Evolutionary conservation across 2,888 invertebrate species (phyloP), one percentile per base, ranked within the genome.

Genomic region (Phalera bucephala): DNA sequence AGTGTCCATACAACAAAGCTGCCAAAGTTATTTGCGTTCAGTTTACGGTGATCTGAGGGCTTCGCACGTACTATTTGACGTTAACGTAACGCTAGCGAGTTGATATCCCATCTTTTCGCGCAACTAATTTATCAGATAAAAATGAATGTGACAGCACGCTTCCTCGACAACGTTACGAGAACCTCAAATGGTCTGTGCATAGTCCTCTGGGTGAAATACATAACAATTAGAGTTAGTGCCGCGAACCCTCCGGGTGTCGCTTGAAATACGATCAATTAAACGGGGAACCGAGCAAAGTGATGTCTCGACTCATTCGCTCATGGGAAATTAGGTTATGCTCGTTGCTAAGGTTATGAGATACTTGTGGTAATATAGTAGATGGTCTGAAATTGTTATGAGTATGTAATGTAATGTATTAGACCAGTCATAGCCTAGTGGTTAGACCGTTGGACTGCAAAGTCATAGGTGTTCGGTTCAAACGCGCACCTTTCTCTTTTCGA

Each of bases 261-360:
- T 53, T 64, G 67, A 65, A 72, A 72, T 72, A 66, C 67, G 69
- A 71, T 72, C 74, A 71, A 74, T 77, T 77, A 72, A 67, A 62
- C 50, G 13, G 13, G 44, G 57, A 69, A 65, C 54, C 61, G 59
- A 42, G 51, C 44, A 23, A 52, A 58, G 46, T 52, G 60, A 63
- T 51, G 60, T 44, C 52, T 42, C 40, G 45, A 52, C 56, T 46
- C 31, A 45, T 47, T 47, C 35, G 43, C 67, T 63, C 64, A 31
- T 36, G 68, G 67, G 67, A 68, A 68, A 64, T 67, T 60, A 59
- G 40, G 44, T 42, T 51, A 42, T 45, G 49, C 61, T 46, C 50
- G 37, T 55, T 47, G 34, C 28, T 38, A 25, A 37, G 37, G 38
- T 38, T 52, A 45, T 41, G 36, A 41, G 17, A 1, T 14, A 17